These are phyloP conservation scores for Mesorhabditis belari DNA, from an alignment of 2,888 invertebrate species.

Conservation along the genomic window DNA sequence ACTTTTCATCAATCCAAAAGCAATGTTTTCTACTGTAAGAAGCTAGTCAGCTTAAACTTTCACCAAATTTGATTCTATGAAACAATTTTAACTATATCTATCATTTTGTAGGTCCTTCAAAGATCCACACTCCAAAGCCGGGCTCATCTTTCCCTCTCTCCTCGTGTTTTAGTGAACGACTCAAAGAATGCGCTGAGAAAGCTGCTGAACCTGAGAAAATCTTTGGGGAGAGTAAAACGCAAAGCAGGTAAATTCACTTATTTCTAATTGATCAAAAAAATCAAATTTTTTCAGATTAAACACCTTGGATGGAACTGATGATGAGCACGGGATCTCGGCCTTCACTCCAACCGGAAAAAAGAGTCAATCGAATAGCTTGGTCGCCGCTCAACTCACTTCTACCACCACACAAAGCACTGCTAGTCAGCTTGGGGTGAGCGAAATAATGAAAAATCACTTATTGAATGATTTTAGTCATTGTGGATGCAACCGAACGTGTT, in stretches of 20 bases:
- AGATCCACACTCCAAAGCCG: conserved; percentile 10
- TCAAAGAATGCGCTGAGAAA: conserved; percentile 47
- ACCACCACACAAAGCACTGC: background rate
- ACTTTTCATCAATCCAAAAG: background rate
- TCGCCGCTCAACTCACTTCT: conserved; percentile 10
- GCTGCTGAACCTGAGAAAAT: conserved; percentile 31
- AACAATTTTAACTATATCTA: background rate
- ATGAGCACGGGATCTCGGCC: conserved; percentile 29
- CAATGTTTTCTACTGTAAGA: too few relatives aligned
- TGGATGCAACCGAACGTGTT: conserved; percentile 46
- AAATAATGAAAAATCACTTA: background rate
- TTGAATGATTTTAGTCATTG: conserved; percentile 17
- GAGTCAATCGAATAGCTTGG: conserved; percentile 3
- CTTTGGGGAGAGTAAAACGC: too few relatives aligned
- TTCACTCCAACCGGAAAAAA: conserved; percentile 24
- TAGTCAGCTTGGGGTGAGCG: conserved; percentile 4
- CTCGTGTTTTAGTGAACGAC: conserved; percentile 45
- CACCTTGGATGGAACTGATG: conserved; percentile 32
- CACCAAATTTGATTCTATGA: background rate
- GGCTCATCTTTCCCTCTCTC: conserved; percentile 36
- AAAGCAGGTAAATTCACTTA: conserved; percentile 1
- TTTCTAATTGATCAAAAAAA: background rate
- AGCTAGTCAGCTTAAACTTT: too few relatives aligned
- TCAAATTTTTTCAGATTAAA: conserved; percentile 9
- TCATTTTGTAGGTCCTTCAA: background rate